Evolutionary conservation across 2,888 invertebrate genomes (phyloP).

Genomic region (Conchocele bisecta): DNA sequence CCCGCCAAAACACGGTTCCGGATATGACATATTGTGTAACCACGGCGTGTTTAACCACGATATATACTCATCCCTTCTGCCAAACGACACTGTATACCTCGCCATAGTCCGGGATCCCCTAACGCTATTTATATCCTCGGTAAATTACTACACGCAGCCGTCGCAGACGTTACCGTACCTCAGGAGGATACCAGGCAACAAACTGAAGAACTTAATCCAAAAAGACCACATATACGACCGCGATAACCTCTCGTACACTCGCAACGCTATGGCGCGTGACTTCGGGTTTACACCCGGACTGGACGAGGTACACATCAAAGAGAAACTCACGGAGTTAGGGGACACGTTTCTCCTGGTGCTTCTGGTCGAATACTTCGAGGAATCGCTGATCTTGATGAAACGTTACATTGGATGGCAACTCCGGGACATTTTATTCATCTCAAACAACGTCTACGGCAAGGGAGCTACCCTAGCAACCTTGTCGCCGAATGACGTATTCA

Average conservation of each 20-base stretch:
- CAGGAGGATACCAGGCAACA: conserved; percentile 23
- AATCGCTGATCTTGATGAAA: conserved; percentile 53
- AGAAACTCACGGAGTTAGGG: conserved; percentile 30
- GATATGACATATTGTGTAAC: conserved; percentile 52
- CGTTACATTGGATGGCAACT: conserved; percentile 45
- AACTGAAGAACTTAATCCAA: conserved; percentile 43
- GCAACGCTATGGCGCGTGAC: conserved; percentile 53
- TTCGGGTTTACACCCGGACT: conserved; percentile 33
- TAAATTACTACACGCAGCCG: conserved; percentile 48
- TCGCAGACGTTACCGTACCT: conserved; percentile 34
- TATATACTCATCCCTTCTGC: conserved; percentile 40
- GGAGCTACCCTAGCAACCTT: conserved; percentile 11
- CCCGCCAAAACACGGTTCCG: conserved; percentile 17
- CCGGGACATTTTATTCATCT: conserved; percentile 40
- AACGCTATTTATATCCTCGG: conserved; percentile 49
- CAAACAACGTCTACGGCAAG: conserved; percentile 42
- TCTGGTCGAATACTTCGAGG: conserved; percentile 54
- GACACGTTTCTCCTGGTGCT: conserved; percentile 39
- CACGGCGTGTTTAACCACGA: conserved; percentile 45
- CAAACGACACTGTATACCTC: conserved; percentile 54
- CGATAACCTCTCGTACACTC: conserved; percentile 42
- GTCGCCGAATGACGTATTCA: conserved; percentile 24
- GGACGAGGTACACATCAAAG: neutral
- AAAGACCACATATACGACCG: conserved; percentile 30
- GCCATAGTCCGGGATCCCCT: conserved; percentile 60